Evolutionary conservation across 1,140 invertebrate genomes (phyloP).

Genomic region (Temnothorax curvispinosus): DNA sequence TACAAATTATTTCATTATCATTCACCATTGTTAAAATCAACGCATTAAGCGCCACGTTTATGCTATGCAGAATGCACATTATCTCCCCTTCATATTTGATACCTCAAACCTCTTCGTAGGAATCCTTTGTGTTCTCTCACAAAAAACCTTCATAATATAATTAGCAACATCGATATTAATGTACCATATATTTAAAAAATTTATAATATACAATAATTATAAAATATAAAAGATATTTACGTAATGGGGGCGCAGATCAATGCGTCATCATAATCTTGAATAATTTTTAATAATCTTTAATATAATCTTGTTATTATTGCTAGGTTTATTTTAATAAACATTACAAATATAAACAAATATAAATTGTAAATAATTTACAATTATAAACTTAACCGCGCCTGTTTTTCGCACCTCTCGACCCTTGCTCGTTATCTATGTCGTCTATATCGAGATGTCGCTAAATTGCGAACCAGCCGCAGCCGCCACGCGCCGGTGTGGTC

Average conservation of each 20-base stretch:
- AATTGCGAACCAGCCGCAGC: not conserved
- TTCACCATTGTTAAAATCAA: conserved; percentile 23
- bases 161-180: not conserved
- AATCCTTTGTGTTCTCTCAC: not conserved
- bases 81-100: not conserved
- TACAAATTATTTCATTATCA: conserved; percentile 38
- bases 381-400: not conserved
- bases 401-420: not conserved
- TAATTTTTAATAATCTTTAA: not conserved
- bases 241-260: not conserved
- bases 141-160: not conserved
- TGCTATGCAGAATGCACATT: conserved; percentile 25
- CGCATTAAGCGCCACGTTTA: conserved; percentile 24
- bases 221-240: not conserved
- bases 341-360: too few relatives aligned
- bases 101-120: not conserved
- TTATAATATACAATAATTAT: not conserved
- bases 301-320: not conserved
- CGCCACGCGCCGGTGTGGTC: not conserved
- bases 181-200: not conserved
- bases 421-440: not conserved
- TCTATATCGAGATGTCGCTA: not conserved
- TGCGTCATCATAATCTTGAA: not conserved
- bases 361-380: not conserved
- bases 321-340: not conserved